Conservation (phyloP, 2,113 vertebrate genomes). For the Budorcas taxicolor region DNA sequence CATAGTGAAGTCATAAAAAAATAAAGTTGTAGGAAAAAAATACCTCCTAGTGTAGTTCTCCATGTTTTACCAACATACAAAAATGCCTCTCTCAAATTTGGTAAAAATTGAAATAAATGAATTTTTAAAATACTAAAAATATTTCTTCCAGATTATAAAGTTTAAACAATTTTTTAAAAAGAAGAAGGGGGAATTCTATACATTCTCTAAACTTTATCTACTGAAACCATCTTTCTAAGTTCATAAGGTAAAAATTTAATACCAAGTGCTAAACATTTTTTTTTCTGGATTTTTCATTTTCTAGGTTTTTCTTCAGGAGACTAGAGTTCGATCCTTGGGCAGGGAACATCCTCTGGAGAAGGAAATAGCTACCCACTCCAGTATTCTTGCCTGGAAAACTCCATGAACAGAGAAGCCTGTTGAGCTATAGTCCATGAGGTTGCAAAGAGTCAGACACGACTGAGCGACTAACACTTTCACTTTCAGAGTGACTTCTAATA, state of each 20-base stretch:
- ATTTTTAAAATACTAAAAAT: not conserved
- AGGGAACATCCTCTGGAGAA: not conserved
- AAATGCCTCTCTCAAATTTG: not conserved
- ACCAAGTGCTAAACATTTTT: not conserved
- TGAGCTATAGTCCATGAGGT: not conserved
- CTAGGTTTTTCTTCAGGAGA: not conserved
- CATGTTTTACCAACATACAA: not conserved
- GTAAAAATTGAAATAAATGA: not conserved
- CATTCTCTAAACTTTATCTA: not conserved
- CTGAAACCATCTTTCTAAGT: not conserved
- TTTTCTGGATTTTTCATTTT: not conserved
- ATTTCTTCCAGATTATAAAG: not conserved
- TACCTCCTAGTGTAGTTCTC: not conserved
- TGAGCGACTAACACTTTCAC: not conserved
- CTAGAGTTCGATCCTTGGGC: not conserved
- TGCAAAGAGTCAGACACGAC: not conserved
- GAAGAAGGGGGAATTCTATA: not conserved
- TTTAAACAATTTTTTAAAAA: not conserved
- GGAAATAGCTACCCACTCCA: not conserved
- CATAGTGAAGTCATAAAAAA: not conserved
- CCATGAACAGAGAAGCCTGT: not conserved
- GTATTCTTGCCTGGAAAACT: not conserved
- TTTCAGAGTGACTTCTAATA: constrained; percentile 80
- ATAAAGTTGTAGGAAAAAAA: no score
- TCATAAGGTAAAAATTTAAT: constrained; percentile 10